phyloP scores from a whole-genome alignment of 2,888 invertebrate species.

The Podabrus alpinus region DNA sequence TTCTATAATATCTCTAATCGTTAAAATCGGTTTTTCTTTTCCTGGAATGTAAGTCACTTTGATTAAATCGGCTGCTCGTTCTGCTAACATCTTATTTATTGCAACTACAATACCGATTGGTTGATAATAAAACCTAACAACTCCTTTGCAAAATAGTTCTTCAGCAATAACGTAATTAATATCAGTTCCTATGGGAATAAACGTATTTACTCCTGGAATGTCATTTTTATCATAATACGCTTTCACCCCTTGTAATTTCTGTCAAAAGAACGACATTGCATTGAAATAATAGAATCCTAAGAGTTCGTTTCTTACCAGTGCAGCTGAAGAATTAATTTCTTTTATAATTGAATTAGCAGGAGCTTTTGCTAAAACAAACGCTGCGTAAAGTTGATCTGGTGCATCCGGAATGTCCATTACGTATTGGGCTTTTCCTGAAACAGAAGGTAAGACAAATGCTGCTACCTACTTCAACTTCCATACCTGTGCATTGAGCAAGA shows the following conservation, averaged over 20 bases:
- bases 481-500: slow-evolving; percentile 53
- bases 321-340: slow-evolving; percentile 60
- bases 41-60: slow-evolving; percentile 61
- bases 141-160: slow-evolving; percentile 59
- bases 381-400: slow-evolving; percentile 65
- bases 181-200: slow-evolving; percentile 51
- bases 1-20: slow-evolving; percentile 58
- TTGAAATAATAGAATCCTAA: neutral
- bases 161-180: slow-evolving; percentile 44
- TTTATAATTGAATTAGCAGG: slow-evolving; percentile 55
- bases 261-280: slow-evolving; percentile 51
- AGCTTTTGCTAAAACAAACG: slow-evolving; percentile 61
- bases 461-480: too few species aligned
- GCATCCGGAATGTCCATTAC: slow-evolving; percentile 62
- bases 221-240: slow-evolving; percentile 68
- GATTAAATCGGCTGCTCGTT: slow-evolving; percentile 62
- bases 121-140: slow-evolving; percentile 70
- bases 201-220: slow-evolving; percentile 71
- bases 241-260: slow-evolving; percentile 68
- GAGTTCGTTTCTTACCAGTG: slow-evolving; percentile 57
- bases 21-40: slow-evolving; percentile 55
- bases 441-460: too few species aligned
- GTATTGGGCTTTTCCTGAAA: slow-evolving; percentile 63
- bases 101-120: slow-evolving; percentile 77
- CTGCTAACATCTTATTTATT: slow-evolving; percentile 61